A percentile compares a stretch with the other conserved stretches of the same genome.
Conservation (phyloP, 2,113 vertebrate genomes). For the Puffinus mauretanicus region DNA sequence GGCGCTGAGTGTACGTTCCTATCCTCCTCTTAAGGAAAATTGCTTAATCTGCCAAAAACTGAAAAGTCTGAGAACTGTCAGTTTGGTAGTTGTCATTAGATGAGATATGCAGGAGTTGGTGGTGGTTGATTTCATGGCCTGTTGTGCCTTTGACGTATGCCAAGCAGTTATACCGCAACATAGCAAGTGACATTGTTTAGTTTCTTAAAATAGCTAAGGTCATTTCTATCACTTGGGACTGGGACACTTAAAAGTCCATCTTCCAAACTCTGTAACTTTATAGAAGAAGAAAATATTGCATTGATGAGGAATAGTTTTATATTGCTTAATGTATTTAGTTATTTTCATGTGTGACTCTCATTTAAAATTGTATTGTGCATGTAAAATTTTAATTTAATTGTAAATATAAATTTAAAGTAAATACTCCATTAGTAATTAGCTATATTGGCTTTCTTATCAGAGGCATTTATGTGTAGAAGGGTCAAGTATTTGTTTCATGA, state of each 20-base stretch:
- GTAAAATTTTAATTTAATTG: neutral
- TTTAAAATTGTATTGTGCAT: neutral
- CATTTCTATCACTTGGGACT: neutral
- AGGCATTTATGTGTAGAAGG: neutral
- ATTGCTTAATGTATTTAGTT: neutral
- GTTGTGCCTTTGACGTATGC: neutral
- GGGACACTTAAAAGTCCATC: neutral
- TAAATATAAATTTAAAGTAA: neutral
- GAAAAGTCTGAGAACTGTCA: neutral
- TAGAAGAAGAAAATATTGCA: neutral
- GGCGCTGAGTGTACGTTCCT: neutral
- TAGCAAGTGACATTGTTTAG: neutral
- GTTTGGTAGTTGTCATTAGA: neutral
- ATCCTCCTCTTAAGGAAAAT: neutral
- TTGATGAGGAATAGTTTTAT: neutral
- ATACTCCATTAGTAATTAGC: neutral
- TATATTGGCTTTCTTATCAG: neutral
- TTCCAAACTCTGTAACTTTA: neutral
- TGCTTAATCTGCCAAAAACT: neutral
- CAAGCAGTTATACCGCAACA: fast-evolving
- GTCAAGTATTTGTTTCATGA: neutral
- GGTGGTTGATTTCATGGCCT: neutral
- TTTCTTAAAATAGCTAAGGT: neutral
- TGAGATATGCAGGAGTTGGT: neutral
- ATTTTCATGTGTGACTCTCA: neutral